Evolutionary conservation across 2,888 invertebrate genomes (phyloP), one percentile per base, ranked within the genome.

Genomic region (Dioctria rufipes): DNA sequence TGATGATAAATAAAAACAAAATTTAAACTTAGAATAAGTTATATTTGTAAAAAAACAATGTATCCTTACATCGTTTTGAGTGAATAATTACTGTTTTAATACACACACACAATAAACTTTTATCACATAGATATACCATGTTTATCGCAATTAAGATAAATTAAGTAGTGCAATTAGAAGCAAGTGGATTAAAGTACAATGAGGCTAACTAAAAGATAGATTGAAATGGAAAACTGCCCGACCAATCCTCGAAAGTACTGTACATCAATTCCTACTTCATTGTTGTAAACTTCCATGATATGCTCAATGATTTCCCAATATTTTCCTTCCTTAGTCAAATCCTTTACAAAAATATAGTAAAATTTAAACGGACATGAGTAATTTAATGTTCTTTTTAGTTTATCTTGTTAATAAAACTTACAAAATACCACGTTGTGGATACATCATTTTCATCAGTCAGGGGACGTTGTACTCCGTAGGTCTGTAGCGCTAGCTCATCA

Each of bases 261-360:
- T 37, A 75, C 82, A 77, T 86, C 86, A 3, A 88, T 85, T 86
- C 93, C 93, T 60, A 93, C 92, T 86, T 96, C 96, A 84, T 92
- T 92, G 84, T 94, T 93, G 85, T 96, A 96, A 3, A 95, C 93
- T 86, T 93, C 94, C 93, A 96, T 95, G 43, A 96, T 93, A 87
- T 95, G 95, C 85, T 95, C 95, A 92, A 96, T 94, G 82, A 96
- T 95, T 88, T 95, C 95, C 95, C 95, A 96, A 85, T 96, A 93
- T 85, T 94, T 94, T 25, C 25, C 25, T 82, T 25, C 25, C 25
- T 82, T 93, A 46, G 93, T 93, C 81, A 96, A 89, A 86, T 95
- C 95, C 86, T 95, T 95, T 13, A 94, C 94, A 86, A 96, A 94
- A 9, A 94, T 93, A 93, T 94, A 87, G 13, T 9, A 13, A 6